A percentile compares a stretch with the other conserved stretches of the same genome.
Conservation (phyloP, 2,797 vertebrate species). For the Sebastolobus alascanus region DNA sequence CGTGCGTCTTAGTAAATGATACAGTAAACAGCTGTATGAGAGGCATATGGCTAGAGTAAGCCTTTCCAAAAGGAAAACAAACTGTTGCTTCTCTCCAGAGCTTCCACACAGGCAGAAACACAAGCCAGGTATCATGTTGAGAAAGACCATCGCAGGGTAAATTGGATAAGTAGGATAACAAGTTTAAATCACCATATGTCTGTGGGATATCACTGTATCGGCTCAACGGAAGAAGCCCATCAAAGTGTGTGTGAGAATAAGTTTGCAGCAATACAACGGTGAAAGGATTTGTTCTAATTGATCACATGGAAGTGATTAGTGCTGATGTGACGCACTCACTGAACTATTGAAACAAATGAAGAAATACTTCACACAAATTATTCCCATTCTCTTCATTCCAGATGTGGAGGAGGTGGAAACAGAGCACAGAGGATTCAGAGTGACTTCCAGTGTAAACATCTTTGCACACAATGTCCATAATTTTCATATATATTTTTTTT, state of each 20-base stretch:
- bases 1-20: conserved; percentile 11
- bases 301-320: conserved; percentile 48
- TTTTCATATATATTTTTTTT: no score
- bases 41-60: not conserved
- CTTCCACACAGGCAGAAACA: not conserved
- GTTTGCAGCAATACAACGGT: conserved; percentile 7
- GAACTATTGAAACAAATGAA: conserved; percentile 6
- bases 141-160: conserved; percentile 4
- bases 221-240: not conserved
- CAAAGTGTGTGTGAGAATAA: not conserved
- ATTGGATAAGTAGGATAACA: conserved; percentile 44
- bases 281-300: conserved; percentile 28
- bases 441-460: not conserved
- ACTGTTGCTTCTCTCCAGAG: conserved; percentile 1
- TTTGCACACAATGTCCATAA: no score
- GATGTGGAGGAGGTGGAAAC: conserved; percentile 6
- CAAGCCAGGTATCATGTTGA: conserved; percentile 27
- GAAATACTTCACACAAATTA: not conserved
- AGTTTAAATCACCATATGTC: conserved; percentile 5
- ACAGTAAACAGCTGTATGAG: conserved; percentile 15
- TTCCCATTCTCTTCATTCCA: not conserved
- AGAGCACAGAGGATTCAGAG: not conserved
- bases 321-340: conserved; percentile 24
- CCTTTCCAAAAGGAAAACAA: conserved; percentile 14
- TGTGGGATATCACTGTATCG: not conserved